These are phyloP conservation scores for Phylloscopus collybita DNA, from an alignment of 2,797 vertebrate genomes.

Conservation along the genomic window DNA sequence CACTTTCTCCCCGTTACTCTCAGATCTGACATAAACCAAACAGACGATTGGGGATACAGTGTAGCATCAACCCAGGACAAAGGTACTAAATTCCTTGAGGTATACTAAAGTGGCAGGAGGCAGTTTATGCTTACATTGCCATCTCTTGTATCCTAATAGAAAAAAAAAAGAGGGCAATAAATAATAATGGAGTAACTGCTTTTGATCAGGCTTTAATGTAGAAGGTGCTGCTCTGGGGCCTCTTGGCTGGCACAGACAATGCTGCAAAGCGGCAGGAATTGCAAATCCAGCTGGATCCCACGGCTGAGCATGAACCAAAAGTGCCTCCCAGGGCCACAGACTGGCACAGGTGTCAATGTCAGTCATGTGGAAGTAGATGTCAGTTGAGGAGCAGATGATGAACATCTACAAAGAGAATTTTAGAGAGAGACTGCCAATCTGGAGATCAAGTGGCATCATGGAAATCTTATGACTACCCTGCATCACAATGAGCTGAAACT, in stretches of 20 bases:
- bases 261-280: neutral
- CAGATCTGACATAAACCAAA: too few species aligned
- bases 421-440: neutral
- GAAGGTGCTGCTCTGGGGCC: neutral
- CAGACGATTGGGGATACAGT: too few species aligned
- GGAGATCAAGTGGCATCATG: neutral
- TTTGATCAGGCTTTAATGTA: neutral
- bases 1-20: too few species aligned
- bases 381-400: neutral
- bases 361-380: neutral
- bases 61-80: too few species aligned
- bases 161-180: neutral
- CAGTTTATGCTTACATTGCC: neutral
- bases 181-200: neutral
- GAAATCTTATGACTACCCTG: neutral
- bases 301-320: neutral
- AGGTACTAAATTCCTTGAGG: neutral
- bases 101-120: neutral
- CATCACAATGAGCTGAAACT: neutral
- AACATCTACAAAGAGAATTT: neutral
- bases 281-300: neutral
- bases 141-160: neutral
- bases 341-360: neutral
- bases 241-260: neutral
- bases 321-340: accelerated